Conservation (phyloP, 1,140 invertebrate genomes). For the Ceratina australensis region DNA sequence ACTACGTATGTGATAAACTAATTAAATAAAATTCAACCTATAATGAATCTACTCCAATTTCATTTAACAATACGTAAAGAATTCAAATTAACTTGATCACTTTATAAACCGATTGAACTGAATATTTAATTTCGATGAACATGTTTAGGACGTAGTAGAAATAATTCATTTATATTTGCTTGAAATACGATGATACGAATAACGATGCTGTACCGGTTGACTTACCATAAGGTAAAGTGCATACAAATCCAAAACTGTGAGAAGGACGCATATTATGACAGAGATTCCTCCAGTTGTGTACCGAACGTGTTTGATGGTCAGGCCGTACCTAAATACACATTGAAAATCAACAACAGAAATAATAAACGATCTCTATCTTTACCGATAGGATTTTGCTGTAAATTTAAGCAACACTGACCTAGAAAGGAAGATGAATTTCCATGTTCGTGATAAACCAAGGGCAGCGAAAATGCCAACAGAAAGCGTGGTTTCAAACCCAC, state of each 20-base stretch:
- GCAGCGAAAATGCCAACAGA: slow-evolving; percentile 60
- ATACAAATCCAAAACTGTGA: slow-evolving; percentile 66
- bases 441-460: slow-evolving; percentile 59
- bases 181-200: background rate
- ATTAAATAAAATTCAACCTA: background rate
- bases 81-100: too few relatives aligned
- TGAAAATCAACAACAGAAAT: slow-evolving; percentile 11
- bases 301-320: slow-evolving; percentile 59
- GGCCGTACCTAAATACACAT: slow-evolving; percentile 50
- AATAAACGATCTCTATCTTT: background rate
- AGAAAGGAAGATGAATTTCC: slow-evolving; percentile 61
- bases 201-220: background rate
- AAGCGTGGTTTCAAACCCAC: slow-evolving; percentile 55
- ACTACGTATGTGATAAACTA: background rate
- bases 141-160: too few relatives aligned
- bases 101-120: too few relatives aligned
- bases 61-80: too few relatives aligned
- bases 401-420: slow-evolving; percentile 41
- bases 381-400: too few relatives aligned
- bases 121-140: too few relatives aligned
- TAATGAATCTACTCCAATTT: background rate
- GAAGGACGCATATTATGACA: slow-evolving; percentile 48
- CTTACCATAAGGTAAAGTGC: slow-evolving; percentile 65
- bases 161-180: too few relatives aligned
- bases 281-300: slow-evolving; percentile 49